Evolutionary conservation across 2,797 vertebrate genomes (phyloP), one percentile per base, ranked within the genome.

Genomic region (Fistularia tabacaria): DNA sequence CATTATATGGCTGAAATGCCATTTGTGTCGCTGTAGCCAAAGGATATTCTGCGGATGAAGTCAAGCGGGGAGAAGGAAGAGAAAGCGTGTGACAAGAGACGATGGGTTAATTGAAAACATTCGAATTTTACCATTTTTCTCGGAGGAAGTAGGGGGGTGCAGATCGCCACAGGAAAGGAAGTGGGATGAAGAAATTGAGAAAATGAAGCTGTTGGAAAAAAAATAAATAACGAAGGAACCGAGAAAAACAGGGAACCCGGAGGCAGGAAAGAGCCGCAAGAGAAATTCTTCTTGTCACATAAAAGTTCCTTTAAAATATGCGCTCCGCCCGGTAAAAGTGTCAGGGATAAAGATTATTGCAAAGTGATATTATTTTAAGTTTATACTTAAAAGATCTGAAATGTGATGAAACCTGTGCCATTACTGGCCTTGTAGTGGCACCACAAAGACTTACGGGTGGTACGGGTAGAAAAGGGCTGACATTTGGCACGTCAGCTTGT

Each of bases 41-140:
- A 36, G 57, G 59, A 46, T 45, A 38, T 43, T 69, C 52, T 13
- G 3, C 7, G 14, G 13, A 57, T 3, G 40, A 49, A 58, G 67
- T 73, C 72, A 62, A 63, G 59, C 60, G 54, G 57, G 36, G 48
- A 52, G 38, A 57, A n/a, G 37, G 36, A 40, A 60, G 60, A 9
- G 38, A 5, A 49, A 63, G 38, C 1, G 3, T 37, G 49, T 41
- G 44, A 6, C 12, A 6, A 12, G 6, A 51, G 44, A 62, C 51
- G 58, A 66, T 51, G 49, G 62, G 49, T 73, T 82, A 81, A 82
- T 71, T 80, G 62, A 76, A 71, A 57, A 14, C 39, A 64, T 71
- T 73, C 12, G 43, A 51, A 76, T 77, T 65, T 67, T 40, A 10
- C 37, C 73, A 66, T 66, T 59, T 58, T 53, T 8, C 0, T 43